Evolutionary conservation across 2,113 vertebrate genomes (phyloP).

Genomic region (Epinephelus fuscoguttatus): DNA sequence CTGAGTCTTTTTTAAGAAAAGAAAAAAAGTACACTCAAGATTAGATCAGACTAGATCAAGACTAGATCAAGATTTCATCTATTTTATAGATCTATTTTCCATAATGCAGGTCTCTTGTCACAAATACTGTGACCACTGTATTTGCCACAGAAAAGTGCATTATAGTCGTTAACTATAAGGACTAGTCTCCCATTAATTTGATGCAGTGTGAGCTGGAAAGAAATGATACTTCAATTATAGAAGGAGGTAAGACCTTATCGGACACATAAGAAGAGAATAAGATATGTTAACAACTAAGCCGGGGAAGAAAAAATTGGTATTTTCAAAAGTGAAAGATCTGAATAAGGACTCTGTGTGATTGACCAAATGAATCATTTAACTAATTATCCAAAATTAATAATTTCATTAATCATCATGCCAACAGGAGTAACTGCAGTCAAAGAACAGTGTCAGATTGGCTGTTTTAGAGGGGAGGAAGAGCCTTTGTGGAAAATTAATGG

Average conservation of each 20-base stretch:
- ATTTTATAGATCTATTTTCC: neutral
- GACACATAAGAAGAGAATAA: neutral
- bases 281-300: neutral
- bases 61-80: neutral
- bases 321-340: neutral
- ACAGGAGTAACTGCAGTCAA: slow-evolving; percentile 44
- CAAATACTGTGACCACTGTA: neutral
- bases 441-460: slow-evolving; percentile 29
- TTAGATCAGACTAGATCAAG: too few species aligned
- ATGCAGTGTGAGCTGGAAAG: neutral
- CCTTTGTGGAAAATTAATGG: slow-evolving; percentile 41
- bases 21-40: too few species aligned
- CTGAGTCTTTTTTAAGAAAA: neutral
- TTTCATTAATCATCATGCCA: slow-evolving; percentile 40
- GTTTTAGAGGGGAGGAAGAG: slow-evolving; percentile 34
- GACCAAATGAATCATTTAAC: slow-evolving; percentile 37
- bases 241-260: neutral
- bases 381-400: slow-evolving; percentile 55
- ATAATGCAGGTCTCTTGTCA: neutral
- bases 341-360: slow-evolving; percentile 17
- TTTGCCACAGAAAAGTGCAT: neutral
- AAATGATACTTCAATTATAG: neutral
- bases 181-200: neutral
- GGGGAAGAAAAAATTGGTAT: neutral
- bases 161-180: neutral